A percentile compares a stretch with the other conserved stretches of the same genome.
Conservation (phyloP, 2,888 invertebrate species). For the Philonicus albiceps region DNA sequence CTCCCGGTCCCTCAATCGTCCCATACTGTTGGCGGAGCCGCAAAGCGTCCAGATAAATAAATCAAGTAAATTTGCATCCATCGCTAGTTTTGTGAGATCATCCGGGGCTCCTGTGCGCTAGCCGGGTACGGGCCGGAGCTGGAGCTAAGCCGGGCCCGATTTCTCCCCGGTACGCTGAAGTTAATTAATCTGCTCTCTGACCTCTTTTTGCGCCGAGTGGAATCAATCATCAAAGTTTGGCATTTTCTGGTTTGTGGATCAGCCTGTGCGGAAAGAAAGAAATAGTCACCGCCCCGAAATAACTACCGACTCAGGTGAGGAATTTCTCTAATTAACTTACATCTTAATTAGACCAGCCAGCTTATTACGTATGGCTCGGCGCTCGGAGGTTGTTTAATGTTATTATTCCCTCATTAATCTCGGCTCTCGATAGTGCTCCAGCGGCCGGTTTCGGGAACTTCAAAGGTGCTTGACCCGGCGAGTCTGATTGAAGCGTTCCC, state of each 20-base stretch:
- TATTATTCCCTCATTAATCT: conserved; percentile 49
- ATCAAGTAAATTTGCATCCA: conserved; percentile 19
- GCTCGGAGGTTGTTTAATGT: conserved; percentile 44
- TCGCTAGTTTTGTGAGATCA: background rate
- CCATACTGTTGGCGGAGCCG: background rate
- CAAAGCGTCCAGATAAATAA: conserved; percentile 12
- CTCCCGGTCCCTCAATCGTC: background rate
- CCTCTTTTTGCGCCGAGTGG: conserved; percentile 36
- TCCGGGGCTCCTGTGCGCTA: background rate
- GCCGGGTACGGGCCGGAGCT: background rate
- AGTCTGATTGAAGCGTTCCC: conserved; percentile 25
- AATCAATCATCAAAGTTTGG: conserved; percentile 47
- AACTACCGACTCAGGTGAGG: conserved; percentile 44
- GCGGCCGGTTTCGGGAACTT: conserved; percentile 24
- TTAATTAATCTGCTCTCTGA: conserved; percentile 47
- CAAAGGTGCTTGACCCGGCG: conserved; percentile 28
- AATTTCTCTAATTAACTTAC: conserved; percentile 49
- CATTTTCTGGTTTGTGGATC: conserved; percentile 39
- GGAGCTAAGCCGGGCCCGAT: background rate
- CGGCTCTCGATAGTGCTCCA: conserved; percentile 24
- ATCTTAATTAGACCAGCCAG: conserved; percentile 48
- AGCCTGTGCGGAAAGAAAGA: conserved; percentile 37
- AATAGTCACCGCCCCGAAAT: conserved; percentile 41
- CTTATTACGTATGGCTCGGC: conserved; percentile 45
- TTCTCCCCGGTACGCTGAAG: conserved; percentile 13